These are phyloP conservation scores for Hyphantria cunea DNA, from an alignment of 1,140 invertebrate genomes.

Conservation along the genomic window DNA sequence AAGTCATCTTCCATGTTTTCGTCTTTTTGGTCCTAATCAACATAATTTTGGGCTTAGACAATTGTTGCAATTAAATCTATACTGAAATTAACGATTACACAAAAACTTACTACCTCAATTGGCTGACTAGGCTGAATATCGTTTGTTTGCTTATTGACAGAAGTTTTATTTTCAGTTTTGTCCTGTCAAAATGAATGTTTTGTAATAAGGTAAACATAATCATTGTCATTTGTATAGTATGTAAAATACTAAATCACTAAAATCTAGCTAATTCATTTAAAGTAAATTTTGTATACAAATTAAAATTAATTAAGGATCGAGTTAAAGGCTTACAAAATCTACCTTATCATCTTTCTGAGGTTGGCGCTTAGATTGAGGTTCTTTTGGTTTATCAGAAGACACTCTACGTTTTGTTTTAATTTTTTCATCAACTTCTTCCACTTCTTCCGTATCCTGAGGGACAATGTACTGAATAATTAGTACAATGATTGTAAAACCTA, in stretches of 20 bases:
- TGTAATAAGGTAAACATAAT: too few species aligned
- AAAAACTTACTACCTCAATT: neutral
- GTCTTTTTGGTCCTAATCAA: constrained; percentile 4
- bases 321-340: constrained; percentile 3
- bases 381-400: constrained; percentile 28
- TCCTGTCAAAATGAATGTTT: too few species aligned
- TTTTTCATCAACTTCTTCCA: constrained; percentile 34
- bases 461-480: constrained; percentile 16
- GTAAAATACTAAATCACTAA: neutral
- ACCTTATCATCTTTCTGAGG: constrained; percentile 35
- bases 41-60: neutral
- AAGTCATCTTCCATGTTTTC: constrained; percentile 10
- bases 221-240: too few species aligned
- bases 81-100: too few species aligned
- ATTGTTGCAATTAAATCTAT: neutral
- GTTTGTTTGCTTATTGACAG: neutral
- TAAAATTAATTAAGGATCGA: neutral
- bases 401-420: constrained; percentile 30
- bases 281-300: neutral
- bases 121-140: neutral
- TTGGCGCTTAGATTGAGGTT: constrained; percentile 20
- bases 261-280: constrained; percentile 3
- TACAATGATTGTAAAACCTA: neutral
- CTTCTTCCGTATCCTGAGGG: constrained; percentile 46
- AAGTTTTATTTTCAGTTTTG: neutral